These are phyloP conservation scores for Acleris emargana DNA, from an alignment of 2,888 invertebrate genomes.

Conservation along the genomic window DNA sequence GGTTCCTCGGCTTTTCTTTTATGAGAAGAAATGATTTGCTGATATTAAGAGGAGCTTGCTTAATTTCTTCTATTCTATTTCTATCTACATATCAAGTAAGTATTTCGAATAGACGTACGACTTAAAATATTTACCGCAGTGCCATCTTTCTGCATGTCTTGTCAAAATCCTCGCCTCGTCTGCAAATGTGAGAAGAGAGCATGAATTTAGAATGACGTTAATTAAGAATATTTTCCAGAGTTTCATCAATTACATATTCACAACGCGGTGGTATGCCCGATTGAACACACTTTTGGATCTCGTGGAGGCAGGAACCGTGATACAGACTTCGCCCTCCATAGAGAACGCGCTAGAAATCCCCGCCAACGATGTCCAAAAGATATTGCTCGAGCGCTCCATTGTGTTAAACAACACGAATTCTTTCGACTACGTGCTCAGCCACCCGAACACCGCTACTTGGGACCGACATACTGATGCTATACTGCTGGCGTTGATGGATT, in stretches of 20 bases:
- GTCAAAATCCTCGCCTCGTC: background rate
- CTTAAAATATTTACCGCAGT: background rate
- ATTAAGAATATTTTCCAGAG: conserved; percentile 48
- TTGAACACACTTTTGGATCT: conserved; percentile 50
- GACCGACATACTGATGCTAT: conserved; percentile 49
- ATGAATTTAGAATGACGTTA: background rate
- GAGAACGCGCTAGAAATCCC: conserved; percentile 42
- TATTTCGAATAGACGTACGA: background rate
- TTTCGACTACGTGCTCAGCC: conserved; percentile 43
- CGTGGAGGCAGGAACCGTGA: conserved; percentile 38
- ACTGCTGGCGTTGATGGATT: conserved; percentile 45
- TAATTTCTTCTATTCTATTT: conserved; percentile 52
- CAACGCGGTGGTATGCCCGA: conserved; percentile 47
- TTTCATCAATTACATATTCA: conserved; percentile 56
- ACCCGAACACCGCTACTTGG: conserved; percentile 43
- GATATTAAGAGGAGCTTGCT: conserved; percentile 48
- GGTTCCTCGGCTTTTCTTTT: conserved; percentile 50
- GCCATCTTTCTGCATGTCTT: background rate
- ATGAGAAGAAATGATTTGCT: conserved; percentile 42
- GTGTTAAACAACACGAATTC: conserved; percentile 16
- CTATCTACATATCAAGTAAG: conserved; percentile 57
- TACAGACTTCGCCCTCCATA: conserved; percentile 49
- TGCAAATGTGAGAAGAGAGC: background rate
- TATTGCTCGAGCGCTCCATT: conserved; percentile 6
- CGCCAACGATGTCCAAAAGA: conserved; percentile 41